These are phyloP conservation scores for Cnemophilus loriae DNA, from an alignment of 2,113 vertebrate genomes.

Conservation along the genomic window DNA sequence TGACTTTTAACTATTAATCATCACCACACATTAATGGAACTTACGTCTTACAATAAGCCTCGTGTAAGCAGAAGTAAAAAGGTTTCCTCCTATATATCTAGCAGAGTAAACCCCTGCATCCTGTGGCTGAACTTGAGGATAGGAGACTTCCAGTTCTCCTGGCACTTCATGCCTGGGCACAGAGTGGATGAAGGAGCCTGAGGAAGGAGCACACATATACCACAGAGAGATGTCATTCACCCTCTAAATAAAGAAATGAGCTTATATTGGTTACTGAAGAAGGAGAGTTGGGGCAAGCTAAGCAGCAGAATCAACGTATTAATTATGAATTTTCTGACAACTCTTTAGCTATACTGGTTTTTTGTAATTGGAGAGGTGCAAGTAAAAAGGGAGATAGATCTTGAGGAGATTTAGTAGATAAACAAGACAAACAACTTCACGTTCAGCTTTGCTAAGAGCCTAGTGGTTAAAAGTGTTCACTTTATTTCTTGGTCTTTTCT, in stretches of 20 bases:
- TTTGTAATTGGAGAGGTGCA: background rate
- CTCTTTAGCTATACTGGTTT: background rate
- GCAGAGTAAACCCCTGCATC: constrained; percentile 82
- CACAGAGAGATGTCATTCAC: background rate
- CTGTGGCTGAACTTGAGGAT: constrained; percentile 59
- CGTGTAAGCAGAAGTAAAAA: constrained; percentile 78
- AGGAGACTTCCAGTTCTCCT: constrained; percentile 67
- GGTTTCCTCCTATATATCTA: constrained; percentile 81
- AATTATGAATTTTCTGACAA: background rate
- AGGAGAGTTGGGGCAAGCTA: background rate
- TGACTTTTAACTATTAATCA: background rate
- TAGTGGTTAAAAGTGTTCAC: background rate
- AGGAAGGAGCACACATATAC: background rate
- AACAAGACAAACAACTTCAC: background rate
- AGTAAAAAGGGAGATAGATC: background rate
- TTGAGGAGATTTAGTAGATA: background rate
- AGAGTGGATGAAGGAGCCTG: constrained; percentile 79
- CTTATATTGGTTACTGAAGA: background rate
- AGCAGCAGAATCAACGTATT: background rate
- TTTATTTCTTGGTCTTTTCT: background rate
- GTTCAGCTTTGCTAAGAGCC: background rate
- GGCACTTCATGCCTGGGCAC: constrained; percentile 78
- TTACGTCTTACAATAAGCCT: constrained; percentile 88
- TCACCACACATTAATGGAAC: background rate
- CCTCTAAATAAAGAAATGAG: background rate